Base-by-base conservation (phyloP, 1,140 invertebrate species). In the Drosophila pseudoobscura region DNA sequence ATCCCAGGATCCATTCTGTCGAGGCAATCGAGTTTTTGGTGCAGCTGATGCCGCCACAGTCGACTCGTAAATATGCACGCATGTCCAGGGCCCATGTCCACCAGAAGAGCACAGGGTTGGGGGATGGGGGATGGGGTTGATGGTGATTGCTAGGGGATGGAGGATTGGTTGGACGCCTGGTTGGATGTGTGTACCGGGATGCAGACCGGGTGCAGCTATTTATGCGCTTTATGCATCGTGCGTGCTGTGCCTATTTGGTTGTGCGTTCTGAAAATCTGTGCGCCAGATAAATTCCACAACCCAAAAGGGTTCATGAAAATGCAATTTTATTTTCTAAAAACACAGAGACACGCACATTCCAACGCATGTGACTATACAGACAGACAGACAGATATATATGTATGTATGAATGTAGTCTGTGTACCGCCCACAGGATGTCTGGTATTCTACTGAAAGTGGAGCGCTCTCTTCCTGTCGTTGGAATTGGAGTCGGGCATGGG, bases 261-360 rank as follows among this genome's bases (percentile, higher is more conserved):
- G 62, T 49, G 35, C 55, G 71, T 66, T 70, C 68, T 55, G 11
- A 39, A 89, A 89, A 89, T 89, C 84, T 88, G 79, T 88, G 83
- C 76, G 61, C 61, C 84, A 84, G 76, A 89, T 89, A 89, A 89
- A 89, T 89, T 89, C 69, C 68, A 61, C 68, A 60, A 64, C 66
- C 72, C 72, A 76, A 89, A 76, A 89, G 79, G 84, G 84, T 89
- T 89, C 84, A 89, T 89, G 84, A 89, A 89, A 89, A 89, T 89
- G 84, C 84, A 89, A 89, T 89, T 89, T 89, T 89, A 89, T 89
- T 89, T 89, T 89, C 80, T 87, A 85, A 84, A 73, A 83, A 31
- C 79, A 88, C 70, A 87, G 59, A 31, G 50, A 6, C 29, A 79
- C 75, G 66, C 75, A 78, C 75, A 87, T 79, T 76, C 60, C 63